phyloP scores from a whole-genome alignment of 2,888 invertebrate genomes.

The Noctua pronuba region DNA sequence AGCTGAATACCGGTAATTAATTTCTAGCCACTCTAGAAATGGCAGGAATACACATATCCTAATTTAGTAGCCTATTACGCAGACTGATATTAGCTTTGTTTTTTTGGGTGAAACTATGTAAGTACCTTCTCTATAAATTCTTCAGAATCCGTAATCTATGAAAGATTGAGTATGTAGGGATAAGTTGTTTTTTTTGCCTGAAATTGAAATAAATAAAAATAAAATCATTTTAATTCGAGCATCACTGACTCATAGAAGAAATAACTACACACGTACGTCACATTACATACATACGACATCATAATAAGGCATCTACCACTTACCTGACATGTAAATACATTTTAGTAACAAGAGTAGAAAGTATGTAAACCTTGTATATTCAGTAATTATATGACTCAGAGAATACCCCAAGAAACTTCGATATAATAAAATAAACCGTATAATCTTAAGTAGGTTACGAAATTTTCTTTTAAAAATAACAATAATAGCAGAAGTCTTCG shows the following conservation, averaged over 20 bases:
- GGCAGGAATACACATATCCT: not conserved
- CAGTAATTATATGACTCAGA: not conserved
- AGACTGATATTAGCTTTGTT: not conserved
- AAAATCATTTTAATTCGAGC: too few species aligned
- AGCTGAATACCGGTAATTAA: not conserved
- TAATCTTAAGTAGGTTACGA: conserved; percentile 49
- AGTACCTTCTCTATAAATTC: not conserved
- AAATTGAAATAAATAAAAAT: too few species aligned
- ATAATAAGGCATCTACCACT: not conserved
- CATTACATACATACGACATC: too few species aligned
- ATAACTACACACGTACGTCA: too few species aligned
- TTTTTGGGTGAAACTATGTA: not conserved
- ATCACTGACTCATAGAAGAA: too few species aligned
- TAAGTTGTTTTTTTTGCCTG: not conserved
- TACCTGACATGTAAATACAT: not conserved
- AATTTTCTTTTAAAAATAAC: conserved; percentile 30
- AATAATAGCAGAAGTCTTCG: conserved; percentile 38
- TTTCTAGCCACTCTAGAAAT: not conserved
- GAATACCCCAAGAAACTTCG: not conserved
- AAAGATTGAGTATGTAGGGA: not conserved
- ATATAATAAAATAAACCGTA: conserved; percentile 20
- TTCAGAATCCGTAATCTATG: not conserved
- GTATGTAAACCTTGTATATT: not conserved
- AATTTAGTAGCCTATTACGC: not conserved
- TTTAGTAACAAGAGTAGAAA: not conserved